Evolutionary conservation across 2,113 vertebrate genomes (phyloP), one percentile per base, ranked within the genome.

Genomic region (Sphyrna mokarran): DNA sequence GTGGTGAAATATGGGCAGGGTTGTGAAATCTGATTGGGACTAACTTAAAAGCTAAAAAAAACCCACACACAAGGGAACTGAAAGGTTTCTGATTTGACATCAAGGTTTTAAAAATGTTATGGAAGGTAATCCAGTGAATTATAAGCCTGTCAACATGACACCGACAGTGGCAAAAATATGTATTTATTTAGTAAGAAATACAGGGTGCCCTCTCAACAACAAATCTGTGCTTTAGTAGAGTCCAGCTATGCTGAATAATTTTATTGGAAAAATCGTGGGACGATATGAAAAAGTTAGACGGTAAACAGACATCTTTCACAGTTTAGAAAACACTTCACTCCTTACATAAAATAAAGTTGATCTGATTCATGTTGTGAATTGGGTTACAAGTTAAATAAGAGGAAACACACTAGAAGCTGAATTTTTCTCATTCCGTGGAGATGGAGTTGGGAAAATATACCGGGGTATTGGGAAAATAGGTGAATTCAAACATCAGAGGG

Each of bases 11-110:
- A 91, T 91, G 89, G 58, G 14, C 16, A 66, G 89, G 37, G 89
- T 18, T n/a, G 89, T 16, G 66, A 91, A 16, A 66, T 91, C 33
- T 91, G 58, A 91, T 33, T 63, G 89, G 61, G 58, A 66, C 89
- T 66, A 91, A 37, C 89, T 40, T 4, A 37, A 91, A 91, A 58
- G 29, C 58, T 91, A 91, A 37, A 91, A 90, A 91, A 91, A 91
- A n/a, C 29, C 8, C 43, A 23, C 83, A 87, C 86, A 87, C 86
- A 48, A 58, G 33, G 33, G 89, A 29, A 66, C 33, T 66, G 89
- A 91, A 37, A 66, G 58, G 33, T 91, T 33, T 63, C 33, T 37
- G 58, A 91, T 91, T 66, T 91, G 61, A 66, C 61, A 37, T 58
- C 29, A 66, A 90, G 33, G 89, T 63, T 66, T 91, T 26, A 91